These are phyloP conservation scores for Procambarus virginalis DNA, from an alignment of 1,140 invertebrate species.

Conservation along the genomic window DNA sequence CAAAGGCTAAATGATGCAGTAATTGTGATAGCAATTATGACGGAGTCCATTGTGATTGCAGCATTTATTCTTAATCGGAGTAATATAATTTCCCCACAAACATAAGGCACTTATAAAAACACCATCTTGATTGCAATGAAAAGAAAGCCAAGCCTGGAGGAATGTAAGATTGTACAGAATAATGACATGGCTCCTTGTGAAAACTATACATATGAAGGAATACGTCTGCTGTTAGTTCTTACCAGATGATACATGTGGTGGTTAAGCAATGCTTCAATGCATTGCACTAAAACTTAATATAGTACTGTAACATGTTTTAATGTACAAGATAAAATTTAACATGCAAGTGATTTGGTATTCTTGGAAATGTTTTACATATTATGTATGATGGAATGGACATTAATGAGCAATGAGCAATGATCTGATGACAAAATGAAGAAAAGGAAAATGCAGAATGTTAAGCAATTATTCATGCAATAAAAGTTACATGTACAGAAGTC, in stretches of 20 bases:
- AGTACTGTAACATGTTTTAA: neutral
- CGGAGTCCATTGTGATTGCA: neutral
- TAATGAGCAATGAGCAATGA: neutral
- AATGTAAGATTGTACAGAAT: constrained; percentile 13
- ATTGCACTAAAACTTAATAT: neutral
- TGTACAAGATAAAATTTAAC: neutral
- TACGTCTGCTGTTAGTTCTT: neutral
- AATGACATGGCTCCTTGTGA: neutral
- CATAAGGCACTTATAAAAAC: constrained; percentile 37
- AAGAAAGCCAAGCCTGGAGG: constrained; percentile 3
- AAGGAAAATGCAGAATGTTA: neutral
- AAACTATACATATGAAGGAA: neutral
- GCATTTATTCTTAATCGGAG: neutral
- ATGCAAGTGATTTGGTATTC: neutral
- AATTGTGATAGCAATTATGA: neutral
- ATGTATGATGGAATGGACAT: neutral
- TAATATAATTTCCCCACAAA: neutral
- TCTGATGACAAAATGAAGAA: neutral
- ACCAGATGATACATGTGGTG: neutral
- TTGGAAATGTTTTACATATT: constrained; percentile 12
- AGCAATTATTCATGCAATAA: neutral
- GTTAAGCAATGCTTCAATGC: neutral
- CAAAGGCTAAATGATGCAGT: neutral
- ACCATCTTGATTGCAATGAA: neutral
- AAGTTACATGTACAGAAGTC: neutral